Conservation (phyloP, 2,797 vertebrate species). For the Onychomys arenicola region DNA sequence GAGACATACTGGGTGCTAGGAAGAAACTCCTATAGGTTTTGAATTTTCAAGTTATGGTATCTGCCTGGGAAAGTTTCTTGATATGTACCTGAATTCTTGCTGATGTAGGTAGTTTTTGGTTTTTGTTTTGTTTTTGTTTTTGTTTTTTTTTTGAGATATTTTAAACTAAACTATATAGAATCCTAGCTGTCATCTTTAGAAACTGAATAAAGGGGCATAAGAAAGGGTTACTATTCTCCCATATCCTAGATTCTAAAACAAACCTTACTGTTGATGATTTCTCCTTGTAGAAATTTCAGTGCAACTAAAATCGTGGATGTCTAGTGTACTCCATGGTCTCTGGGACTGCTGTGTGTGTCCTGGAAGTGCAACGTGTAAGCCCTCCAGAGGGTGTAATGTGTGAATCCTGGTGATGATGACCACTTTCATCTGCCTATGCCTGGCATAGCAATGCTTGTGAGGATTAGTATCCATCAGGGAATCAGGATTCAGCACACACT, state of each 20-base stretch:
- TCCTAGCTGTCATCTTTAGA: not conserved
- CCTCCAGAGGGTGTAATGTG: not conserved
- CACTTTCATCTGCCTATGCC: not conserved
- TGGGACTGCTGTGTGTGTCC: not conserved
- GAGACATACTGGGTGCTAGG: not conserved
- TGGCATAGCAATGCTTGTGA: not conserved
- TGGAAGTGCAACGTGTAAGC: not conserved
- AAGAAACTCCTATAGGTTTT: not conserved
- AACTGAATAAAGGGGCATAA: not conserved
- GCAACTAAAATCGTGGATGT: not conserved
- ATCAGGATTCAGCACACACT: not conserved
- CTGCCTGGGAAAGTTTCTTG: not conserved
- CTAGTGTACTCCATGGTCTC: not conserved
- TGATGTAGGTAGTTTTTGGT: not conserved
- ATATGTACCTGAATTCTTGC: not conserved
- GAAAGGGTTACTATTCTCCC: not conserved
- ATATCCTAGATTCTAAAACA: not conserved
- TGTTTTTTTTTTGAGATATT: not conserved
- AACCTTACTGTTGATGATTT: not conserved
- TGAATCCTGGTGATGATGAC: not conserved
- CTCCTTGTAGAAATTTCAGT: not conserved
- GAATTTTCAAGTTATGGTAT: conserved; percentile 2
- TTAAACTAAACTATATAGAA: not conserved
- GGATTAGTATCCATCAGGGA: not conserved
- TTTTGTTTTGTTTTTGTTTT: too few species aligned